Percentiles rank a stretch among this genome's conserved stretches.
Evolutionary conservation across 2,113 vertebrate species (phyloP).

Genomic region (Nannobrachium achirus): DNA sequence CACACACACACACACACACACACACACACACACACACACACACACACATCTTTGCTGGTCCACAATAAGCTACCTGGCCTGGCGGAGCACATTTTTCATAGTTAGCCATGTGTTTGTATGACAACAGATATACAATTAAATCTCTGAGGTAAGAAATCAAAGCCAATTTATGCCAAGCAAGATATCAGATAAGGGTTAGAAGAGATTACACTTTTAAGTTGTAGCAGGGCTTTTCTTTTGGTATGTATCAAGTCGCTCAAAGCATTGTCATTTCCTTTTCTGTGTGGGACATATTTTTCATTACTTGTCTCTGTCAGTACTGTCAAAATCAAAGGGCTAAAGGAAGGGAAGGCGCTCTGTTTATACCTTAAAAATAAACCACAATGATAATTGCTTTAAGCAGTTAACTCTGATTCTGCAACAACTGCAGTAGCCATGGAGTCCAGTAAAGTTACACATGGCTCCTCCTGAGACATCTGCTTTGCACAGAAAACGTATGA

Average conservation of each 20-base stretch:
- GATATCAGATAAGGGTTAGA: slow-evolving; percentile 57
- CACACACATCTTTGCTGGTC: too few relatives aligned
- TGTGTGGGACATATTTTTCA: slow-evolving; percentile 23
- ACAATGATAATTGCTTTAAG: slow-evolving; percentile 41
- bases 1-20: too few relatives aligned
- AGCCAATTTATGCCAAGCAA: slow-evolving; percentile 37
- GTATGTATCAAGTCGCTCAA: slow-evolving; percentile 28
- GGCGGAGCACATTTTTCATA: too few relatives aligned
- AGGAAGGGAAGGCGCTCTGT: slow-evolving; percentile 22
- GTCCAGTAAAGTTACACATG: slow-evolving; percentile 21
- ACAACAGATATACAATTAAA: slow-evolving; percentile 58
- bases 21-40: too few relatives aligned
- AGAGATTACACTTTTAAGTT: slow-evolving; percentile 61
- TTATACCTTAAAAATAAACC: slow-evolving; percentile 34
- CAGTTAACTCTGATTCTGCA: slow-evolving; percentile 35
- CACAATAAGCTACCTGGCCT: too few relatives aligned
- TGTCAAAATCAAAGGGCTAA: slow-evolving; percentile 43
- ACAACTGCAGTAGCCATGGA: slow-evolving; percentile 10
- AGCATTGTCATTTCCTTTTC: slow-evolving; percentile 31
- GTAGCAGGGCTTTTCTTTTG: slow-evolving; percentile 22
- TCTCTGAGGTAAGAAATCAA: slow-evolving; percentile 60
- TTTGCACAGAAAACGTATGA: slow-evolving; percentile 15
- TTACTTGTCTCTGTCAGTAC: slow-evolving; percentile 33
- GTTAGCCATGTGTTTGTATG: slow-evolving; percentile 47
- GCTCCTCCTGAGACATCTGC: not conserved